Conservation (phyloP, 2,113 vertebrate genomes). For the Anguilla japonica region DNA sequence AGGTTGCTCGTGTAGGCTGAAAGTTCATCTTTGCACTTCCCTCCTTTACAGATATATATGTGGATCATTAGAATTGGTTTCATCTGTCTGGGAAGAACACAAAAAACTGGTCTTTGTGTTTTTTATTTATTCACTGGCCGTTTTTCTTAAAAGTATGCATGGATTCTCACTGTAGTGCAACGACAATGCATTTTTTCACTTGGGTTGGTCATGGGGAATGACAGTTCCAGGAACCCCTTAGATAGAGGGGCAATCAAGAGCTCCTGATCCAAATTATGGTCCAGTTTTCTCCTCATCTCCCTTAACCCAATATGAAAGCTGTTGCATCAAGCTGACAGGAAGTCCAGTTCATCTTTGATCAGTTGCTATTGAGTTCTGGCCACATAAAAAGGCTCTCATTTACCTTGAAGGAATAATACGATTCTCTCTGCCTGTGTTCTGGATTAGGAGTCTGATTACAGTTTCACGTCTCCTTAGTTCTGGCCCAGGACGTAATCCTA, state of each 20-base stretch:
- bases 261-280: conserved; percentile 7
- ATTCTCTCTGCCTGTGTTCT: conserved; percentile 23
- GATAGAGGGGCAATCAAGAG: conserved; percentile 9
- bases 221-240: not conserved
- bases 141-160: not conserved
- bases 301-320: not conserved
- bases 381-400: conserved; percentile 13
- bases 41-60: not conserved
- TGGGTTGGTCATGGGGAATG: not conserved
- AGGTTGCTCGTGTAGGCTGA: not conserved
- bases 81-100: not conserved
- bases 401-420: conserved; percentile 16
- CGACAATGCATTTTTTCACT: not conserved
- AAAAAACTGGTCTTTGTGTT: not conserved
- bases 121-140: not conserved
- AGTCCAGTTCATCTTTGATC: conserved; percentile 18
- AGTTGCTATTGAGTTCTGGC: not conserved
- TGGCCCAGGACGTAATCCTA: conserved; percentile 17
- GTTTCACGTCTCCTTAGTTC: conserved; percentile 30
- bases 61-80: not conserved
- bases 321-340: not conserved
- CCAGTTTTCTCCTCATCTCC: not conserved
- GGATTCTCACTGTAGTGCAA: not conserved
- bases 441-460: conserved; percentile 33
- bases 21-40: not conserved